Evolutionary conservation across 1,140 invertebrate genomes (phyloP).

Genomic region (Drosophila sproati): DNA sequence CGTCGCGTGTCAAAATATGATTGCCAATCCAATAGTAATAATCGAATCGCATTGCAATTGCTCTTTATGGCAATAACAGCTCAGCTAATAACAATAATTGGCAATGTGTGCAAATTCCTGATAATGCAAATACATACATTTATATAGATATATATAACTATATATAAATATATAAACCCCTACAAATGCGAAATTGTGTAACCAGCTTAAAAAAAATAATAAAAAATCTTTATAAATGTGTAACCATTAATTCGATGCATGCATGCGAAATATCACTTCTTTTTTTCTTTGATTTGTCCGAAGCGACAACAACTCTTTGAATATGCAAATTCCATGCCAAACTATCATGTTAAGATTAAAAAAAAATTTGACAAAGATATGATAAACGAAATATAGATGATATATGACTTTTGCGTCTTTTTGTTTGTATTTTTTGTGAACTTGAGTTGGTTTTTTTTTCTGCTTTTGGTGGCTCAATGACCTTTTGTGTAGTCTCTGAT

Average conservation of each 20-base stretch:
- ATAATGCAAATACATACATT: constrained; percentile 4
- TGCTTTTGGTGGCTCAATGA: constrained; percentile 67
- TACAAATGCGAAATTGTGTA: constrained; percentile 26
- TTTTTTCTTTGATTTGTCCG: constrained; percentile 26
- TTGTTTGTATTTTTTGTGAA: constrained; percentile 15
- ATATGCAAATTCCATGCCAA: constrained; percentile 49
- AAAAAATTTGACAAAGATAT: neutral
- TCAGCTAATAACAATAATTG: constrained; percentile 57
- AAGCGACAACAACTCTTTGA: constrained; percentile 10
- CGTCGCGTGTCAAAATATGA: constrained; percentile 50
- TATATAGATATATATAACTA: no score
- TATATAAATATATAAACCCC: neutral
- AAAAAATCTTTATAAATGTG: constrained; percentile 24
- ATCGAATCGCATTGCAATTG: constrained; percentile 45
- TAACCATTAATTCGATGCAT: constrained; percentile 54
- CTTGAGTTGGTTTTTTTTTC: constrained; percentile 25
- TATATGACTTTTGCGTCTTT: constrained; percentile 27
- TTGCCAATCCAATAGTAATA: constrained; percentile 18
- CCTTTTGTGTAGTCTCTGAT: constrained; percentile 38
- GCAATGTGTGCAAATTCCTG: constrained; percentile 28
- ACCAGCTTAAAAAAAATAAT: constrained; percentile 12
- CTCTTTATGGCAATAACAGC: constrained; percentile 37
- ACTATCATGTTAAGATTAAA: constrained; percentile 39
- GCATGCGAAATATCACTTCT: constrained; percentile 19
- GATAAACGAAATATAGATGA: constrained; percentile 21